phyloP scores from a whole-genome alignment of 2,113 vertebrate species.

The Microtus ochrogaster region DNA sequence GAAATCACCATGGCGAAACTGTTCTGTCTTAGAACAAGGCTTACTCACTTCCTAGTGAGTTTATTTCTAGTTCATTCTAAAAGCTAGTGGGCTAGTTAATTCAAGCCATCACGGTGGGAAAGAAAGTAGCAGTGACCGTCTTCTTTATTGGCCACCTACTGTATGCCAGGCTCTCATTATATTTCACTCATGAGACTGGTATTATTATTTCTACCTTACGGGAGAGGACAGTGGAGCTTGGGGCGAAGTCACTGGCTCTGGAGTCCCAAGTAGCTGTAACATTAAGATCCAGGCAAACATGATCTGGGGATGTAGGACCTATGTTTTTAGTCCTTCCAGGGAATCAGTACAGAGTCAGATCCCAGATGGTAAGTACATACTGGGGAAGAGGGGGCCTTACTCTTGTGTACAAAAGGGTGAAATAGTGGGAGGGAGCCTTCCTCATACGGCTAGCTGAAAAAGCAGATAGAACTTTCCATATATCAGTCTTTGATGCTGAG shows the following conservation, averaged over 20 bases:
- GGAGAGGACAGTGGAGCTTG: neutral
- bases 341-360: neutral
- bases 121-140: rapidly evolving
- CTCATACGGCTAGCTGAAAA: neutral
- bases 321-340: rapidly evolving
- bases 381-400: neutral
- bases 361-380: neutral
- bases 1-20: rapidly evolving
- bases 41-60: no score
- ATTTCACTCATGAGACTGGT: rapidly evolving
- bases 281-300: rapidly evolving
- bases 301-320: neutral
- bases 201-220: rapidly evolving
- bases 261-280: rapidly evolving
- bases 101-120: no score
- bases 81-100: neutral
- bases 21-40: neutral
- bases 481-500: neutral
- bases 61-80: neutral
- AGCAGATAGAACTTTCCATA: no score
- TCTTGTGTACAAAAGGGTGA: neutral
- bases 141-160: neutral
- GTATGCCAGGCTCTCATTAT: rapidly evolving
- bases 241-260: neutral
- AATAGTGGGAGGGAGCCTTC: rapidly evolving